Evolutionary conservation across 2,113 vertebrate genomes (phyloP).

Genomic region (Cinclus mexicanus): DNA sequence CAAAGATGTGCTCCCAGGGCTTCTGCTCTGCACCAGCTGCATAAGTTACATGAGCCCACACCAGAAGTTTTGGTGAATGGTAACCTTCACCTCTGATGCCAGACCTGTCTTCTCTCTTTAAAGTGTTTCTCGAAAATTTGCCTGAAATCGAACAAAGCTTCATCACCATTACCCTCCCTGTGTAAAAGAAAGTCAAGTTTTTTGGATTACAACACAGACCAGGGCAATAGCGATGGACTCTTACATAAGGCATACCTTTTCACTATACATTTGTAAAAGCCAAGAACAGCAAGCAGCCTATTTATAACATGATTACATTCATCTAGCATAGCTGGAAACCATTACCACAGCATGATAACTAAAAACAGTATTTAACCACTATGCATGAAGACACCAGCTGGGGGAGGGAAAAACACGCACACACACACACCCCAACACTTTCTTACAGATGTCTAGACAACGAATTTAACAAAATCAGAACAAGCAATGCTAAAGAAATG

Average conservation of each 20-base stretch:
- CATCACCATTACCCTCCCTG: background rate
- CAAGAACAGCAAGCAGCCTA: constrained; percentile 20
- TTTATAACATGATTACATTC: constrained; percentile 30
- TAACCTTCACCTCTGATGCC: background rate
- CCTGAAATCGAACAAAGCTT: background rate
- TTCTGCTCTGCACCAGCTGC: background rate
- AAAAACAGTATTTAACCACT: constrained; percentile 39
- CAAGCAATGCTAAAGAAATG: constrained; percentile 16
- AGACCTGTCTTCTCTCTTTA: background rate
- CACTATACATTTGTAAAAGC: constrained; percentile 42
- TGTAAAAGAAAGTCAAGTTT: background rate
- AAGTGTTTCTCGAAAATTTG: background rate
- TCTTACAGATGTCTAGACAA: constrained; percentile 50
- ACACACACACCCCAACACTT: background rate
- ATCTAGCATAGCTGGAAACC: constrained; percentile 46
- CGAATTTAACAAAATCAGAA: constrained; percentile 36
- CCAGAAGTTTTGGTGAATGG: background rate
- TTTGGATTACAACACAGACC: background rate
- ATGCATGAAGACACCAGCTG: constrained; percentile 54
- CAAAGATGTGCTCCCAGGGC: background rate
- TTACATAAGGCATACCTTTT: constrained; percentile 48
- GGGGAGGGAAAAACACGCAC: background rate
- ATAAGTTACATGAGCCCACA: rapidly evolving
- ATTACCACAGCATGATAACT: constrained; percentile 35
- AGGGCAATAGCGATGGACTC: background rate